Evolutionary conservation across 2,113 vertebrate genomes (phyloP).

Genomic region (Hemicordylus capensis): DNA sequence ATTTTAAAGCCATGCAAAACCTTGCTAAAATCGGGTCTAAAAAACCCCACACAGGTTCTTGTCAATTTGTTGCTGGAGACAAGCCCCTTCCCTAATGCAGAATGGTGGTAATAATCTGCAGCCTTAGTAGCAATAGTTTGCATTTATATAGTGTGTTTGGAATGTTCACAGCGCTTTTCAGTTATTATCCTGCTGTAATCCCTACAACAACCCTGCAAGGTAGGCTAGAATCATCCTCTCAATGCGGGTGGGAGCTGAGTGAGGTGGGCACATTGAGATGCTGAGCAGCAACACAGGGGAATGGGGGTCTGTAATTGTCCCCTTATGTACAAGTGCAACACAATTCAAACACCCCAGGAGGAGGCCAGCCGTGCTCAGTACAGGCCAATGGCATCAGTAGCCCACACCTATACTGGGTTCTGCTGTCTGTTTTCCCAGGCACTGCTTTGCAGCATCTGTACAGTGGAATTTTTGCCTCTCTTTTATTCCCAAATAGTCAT

Average conservation of each 20-base stretch:
- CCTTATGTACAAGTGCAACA: no score
- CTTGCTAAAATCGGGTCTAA: no score
- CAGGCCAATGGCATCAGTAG: background rate
- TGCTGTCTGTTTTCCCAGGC: background rate
- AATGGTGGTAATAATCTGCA: background rate
- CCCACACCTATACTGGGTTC: background rate
- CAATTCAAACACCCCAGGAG: background rate
- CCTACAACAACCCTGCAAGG: background rate
- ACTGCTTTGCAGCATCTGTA: background rate
- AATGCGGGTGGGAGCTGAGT: background rate
- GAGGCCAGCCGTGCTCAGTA: background rate
- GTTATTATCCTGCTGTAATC: no score
- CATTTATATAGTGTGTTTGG: background rate
- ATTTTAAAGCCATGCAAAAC: slow-evolving; percentile 32
- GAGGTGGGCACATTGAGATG: no score
- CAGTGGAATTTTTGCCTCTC: background rate
- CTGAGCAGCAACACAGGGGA: background rate
- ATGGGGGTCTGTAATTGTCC: background rate
- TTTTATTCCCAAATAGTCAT: no score
- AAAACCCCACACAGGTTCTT: no score
- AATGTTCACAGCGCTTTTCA: background rate
- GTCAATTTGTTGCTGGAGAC: background rate
- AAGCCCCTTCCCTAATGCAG: background rate
- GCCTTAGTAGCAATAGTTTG: background rate
- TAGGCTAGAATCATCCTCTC: background rate